phyloP scores from a whole-genome alignment of 2,797 vertebrate species.

The Gambusia yucatana region DNA sequence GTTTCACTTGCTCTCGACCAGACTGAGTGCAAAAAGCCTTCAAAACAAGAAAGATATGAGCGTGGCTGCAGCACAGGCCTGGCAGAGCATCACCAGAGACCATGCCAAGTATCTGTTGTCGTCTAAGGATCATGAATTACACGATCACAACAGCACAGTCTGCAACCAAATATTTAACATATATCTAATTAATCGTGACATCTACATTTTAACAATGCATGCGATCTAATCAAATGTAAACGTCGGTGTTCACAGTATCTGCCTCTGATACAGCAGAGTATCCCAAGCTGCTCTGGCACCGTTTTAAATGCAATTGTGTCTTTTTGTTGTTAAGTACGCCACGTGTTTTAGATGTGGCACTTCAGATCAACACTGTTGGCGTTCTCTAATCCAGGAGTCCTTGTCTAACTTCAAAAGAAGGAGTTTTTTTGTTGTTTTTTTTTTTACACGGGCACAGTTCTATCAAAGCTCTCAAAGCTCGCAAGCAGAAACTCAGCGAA shows the following conservation, averaged over 20 bases:
- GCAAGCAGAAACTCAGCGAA: constrained; percentile 42
- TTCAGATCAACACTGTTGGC: constrained; percentile 48
- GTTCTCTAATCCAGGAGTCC: constrained; percentile 52
- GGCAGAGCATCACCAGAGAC: constrained; percentile 55
- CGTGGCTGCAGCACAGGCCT: constrained; percentile 59
- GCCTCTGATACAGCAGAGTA: constrained; percentile 26
- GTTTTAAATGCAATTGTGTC: constrained; percentile 23
- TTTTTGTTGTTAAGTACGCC: constrained; percentile 55
- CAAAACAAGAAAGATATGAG: constrained; percentile 60
- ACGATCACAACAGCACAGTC: constrained; percentile 30
- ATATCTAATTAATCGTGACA: constrained; percentile 7
- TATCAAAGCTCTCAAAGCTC: constrained; percentile 34
- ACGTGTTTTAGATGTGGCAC: constrained; percentile 47
- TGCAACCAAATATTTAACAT: constrained; percentile 11
- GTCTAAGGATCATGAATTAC: constrained; percentile 42
- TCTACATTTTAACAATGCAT: constrained; percentile 12
- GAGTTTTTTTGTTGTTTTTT: constrained; percentile 10
- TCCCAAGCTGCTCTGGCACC: constrained; percentile 21
- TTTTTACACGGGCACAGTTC: constrained; percentile 37
- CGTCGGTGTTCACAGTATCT: constrained; percentile 20
- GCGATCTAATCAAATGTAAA: constrained; percentile 13
- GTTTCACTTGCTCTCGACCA: constrained; percentile 58
- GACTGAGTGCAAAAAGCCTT: constrained; percentile 56
- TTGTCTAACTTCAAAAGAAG: constrained; percentile 53
- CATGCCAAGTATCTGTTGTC: constrained; percentile 59